phyloP scores from a whole-genome alignment of 2,113 vertebrate genomes.

The Solea solea region DNA sequence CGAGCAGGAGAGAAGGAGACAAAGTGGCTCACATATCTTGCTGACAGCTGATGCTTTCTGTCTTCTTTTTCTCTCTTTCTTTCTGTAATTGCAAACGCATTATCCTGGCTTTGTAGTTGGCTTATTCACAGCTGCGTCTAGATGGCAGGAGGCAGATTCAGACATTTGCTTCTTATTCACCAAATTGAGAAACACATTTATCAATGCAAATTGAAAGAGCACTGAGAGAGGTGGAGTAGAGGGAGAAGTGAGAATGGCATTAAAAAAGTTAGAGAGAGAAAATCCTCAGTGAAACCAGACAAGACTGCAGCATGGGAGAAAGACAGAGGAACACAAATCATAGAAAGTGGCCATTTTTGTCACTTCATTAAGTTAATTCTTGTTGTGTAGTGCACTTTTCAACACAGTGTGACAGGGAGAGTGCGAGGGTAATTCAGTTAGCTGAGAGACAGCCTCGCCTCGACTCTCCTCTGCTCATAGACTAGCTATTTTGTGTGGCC shows the following conservation, averaged over 20 bases:
- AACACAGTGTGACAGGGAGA: constrained; percentile 29
- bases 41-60: constrained; percentile 61
- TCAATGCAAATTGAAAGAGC: constrained; percentile 71
- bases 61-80: constrained; percentile 29
- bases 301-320: constrained; percentile 10
- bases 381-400: constrained; percentile 35
- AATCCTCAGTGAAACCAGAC: constrained; percentile 33
- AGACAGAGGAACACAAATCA: constrained; percentile 8
- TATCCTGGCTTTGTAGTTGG: constrained; percentile 60
- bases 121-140: constrained; percentile 64
- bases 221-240: neutral
- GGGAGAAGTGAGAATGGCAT: constrained; percentile 4
- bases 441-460: constrained; percentile 51
- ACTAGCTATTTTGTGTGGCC: constrained; percentile 45
- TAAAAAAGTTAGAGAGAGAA: constrained; percentile 1
- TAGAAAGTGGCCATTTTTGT: constrained; percentile 33
- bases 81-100: constrained; percentile 67
- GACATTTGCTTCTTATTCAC: constrained; percentile 66
- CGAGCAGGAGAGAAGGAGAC: constrained; percentile 7
- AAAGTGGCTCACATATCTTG: constrained; percentile 36
- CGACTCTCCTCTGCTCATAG: constrained; percentile 36
- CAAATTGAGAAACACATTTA: constrained; percentile 75
- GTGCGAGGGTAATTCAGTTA: constrained; percentile 69
- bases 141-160: constrained; percentile 67
- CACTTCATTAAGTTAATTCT: constrained; percentile 59